phyloP scores from a whole-genome alignment of 37 sponge, comb jelly and placozoan genomes.

The Oscarella lobularis region DNA sequence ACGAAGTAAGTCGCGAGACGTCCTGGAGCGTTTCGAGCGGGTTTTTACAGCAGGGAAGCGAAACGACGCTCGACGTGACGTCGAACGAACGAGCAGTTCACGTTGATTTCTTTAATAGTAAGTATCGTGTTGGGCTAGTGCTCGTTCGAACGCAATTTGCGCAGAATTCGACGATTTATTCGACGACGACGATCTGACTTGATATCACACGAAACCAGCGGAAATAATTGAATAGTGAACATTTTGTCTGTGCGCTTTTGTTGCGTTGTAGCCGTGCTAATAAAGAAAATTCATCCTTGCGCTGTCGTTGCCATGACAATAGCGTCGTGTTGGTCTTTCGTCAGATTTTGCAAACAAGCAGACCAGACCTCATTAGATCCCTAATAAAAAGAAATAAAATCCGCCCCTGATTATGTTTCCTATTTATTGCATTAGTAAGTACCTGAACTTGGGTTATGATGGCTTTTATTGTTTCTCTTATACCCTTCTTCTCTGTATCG shows the following conservation, averaged over 20 bases:
- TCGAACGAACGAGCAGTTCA: not conserved
- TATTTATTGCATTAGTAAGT: too few species aligned
- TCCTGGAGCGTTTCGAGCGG: too few species aligned
- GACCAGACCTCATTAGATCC: slow-evolving; percentile 55
- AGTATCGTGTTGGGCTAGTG: not conserved
- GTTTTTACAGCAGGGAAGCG: too few species aligned
- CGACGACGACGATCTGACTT: not conserved
- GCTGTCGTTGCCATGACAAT: slow-evolving; percentile 3
- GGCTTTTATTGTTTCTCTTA: slow-evolving; percentile 40
- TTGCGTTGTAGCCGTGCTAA: too few species aligned
- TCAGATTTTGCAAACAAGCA: slow-evolving; percentile 32
- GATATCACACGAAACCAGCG: too few species aligned
- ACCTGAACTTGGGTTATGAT: slow-evolving; percentile 83
- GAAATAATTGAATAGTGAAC: too few species aligned
- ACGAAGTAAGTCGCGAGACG: not conserved
- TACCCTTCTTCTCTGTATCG: slow-evolving; percentile 19
- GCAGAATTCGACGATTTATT: not conserved
- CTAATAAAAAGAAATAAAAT: slow-evolving; percentile 14
- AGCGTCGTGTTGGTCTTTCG: slow-evolving; percentile 41
- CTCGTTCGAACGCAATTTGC: too few species aligned
- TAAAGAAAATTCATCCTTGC: too few species aligned
- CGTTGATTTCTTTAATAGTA: not conserved
- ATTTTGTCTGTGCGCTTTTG: too few species aligned
- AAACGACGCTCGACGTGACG: not conserved
- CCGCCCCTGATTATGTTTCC: too few species aligned